Base-by-base conservation (phyloP, 2,797 vertebrate genomes). In the Mormyrus proboscirostris region DNA sequence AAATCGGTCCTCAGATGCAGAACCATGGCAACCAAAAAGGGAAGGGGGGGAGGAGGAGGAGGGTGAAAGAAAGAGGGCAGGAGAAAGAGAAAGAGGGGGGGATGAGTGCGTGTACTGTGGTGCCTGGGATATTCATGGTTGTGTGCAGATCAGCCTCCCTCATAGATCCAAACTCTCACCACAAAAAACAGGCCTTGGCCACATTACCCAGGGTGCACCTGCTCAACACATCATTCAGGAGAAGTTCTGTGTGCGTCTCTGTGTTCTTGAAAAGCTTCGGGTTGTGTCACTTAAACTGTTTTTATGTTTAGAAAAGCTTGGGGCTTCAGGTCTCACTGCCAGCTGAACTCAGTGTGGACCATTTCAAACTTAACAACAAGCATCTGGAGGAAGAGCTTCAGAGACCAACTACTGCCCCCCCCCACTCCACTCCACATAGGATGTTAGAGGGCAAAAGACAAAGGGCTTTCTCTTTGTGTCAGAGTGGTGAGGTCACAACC, bases 21-120 rank as follows among this genome's bases (percentile, higher is more conserved):
- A 65, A 2, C 89, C 49, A 90, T 47, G 87, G 57, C 59, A 88
- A 86, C 87, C 22, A 59, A 51, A 82, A 29, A 53, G 59, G 12
- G 57, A 16, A 2, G 41, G 38, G 53, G 53, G 44, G 62, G 41
- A 33, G 8, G 41, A 44, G 29, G 29, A 33, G 29, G 51, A 1
- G 65, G 29, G 79, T 7, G 22, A 65, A 29, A 86, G 29, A 55
- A 57, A 55, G 49, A 57, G 5, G 10, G 51, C 22, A 57, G 29
- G 85, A 55, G 51, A 38, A 19, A 51, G 85, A 55, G 51, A 38
- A 19, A 57, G 69, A 76, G 41, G 69, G 69, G 10, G 69, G 14
- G 85, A 9, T n/a, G 14, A 29, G 49, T 86, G 49, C 29, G 25
- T 14, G 25, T 16, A 14, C 10, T 53, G 50, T 51, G 50, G 29